Base-by-base conservation (phyloP, 2,797 vertebrate genomes). In the Gephyroberyx darwinii region DNA sequence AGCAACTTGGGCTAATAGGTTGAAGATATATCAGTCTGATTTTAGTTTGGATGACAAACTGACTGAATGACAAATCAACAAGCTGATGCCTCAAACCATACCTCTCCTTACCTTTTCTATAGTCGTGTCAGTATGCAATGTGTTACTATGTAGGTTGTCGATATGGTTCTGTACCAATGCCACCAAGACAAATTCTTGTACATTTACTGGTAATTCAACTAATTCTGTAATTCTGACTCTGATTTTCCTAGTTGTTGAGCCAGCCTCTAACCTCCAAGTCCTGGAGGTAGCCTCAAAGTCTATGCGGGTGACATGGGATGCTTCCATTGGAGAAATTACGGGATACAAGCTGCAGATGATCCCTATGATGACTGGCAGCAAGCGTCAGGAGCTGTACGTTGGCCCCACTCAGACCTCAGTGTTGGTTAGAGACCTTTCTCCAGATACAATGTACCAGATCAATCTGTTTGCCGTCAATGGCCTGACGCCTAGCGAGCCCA, bases 361-460 rank as follows among this genome's bases (percentile, higher is more conserved):
- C 30, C 97, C 98, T 30, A 94, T 97, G 96, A 90, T 94, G 60
- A 33, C 91, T 0, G 97, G 94, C 57, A 91, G 90, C 72, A 94
- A 94, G 60, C 93, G 93, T 0, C 95, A 97, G 8, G 95, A 96
- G 35, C 78, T 98, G 61, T 97, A 96, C 12, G 88, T 97, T 71
- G 93, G 94, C 14, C 84, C 93, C 17, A 84, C 91, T 19, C 96
- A 96, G 52, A 96, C 94, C 54, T 93, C 88, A 0, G 92, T 95
- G 60, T 94, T 93, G 62, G 93, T 97, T 51, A 91, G 93, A 52
- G 95, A 97, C 76, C 95, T 99, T 41, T 94, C 93, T 54, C 93
- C 97, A 6, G 96, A 98, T 77, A 97, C 95, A 0, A 92, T 95
- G 64, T 99, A 99, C 75, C 93, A 98, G 86, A 95, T 99, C 77